phyloP scores from a whole-genome alignment of 1,140 invertebrate genomes.

The Stratiolaelaps scimitus region DNA sequence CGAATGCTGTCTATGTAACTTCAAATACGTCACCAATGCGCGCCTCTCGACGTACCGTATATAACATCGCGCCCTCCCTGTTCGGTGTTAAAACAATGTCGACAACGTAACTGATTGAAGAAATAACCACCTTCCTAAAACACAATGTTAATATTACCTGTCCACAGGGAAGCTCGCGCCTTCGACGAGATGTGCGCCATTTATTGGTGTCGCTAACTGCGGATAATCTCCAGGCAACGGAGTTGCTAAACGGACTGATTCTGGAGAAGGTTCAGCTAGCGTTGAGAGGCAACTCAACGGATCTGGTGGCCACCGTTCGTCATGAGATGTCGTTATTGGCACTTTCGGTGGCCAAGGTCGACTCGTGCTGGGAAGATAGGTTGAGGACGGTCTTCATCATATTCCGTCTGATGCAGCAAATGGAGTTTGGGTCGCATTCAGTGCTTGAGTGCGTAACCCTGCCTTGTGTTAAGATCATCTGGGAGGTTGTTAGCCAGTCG shows the following conservation, averaged over 20 bases:
- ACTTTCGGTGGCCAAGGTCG: slow-evolving; percentile 73
- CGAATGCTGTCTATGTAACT: too few relatives aligned
- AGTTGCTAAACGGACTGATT: slow-evolving; percentile 66
- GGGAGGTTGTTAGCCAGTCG: slow-evolving; percentile 55
- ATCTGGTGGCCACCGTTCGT: slow-evolving; percentile 60
- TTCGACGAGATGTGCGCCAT: slow-evolving; percentile 71
- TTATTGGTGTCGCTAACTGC: slow-evolving; percentile 76
- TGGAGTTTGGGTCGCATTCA: slow-evolving; percentile 51
- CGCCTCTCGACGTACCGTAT: too few relatives aligned
- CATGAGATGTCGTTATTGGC: slow-evolving; percentile 79
- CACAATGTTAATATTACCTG: too few relatives aligned
- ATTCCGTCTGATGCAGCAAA: slow-evolving; percentile 1
- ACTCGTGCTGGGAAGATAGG: slow-evolving; percentile 87
- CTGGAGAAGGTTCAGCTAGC: slow-evolving; percentile 57
- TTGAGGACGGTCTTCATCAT: slow-evolving; percentile 47
- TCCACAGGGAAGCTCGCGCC: slow-evolving; percentile 44
- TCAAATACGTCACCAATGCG: too few relatives aligned
- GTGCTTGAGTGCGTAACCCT: slow-evolving; percentile 63
- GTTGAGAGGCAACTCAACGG: slow-evolving; percentile 49
- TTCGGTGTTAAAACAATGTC: too few relatives aligned
- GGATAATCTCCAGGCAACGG: slow-evolving; percentile 73
- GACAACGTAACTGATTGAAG: too few relatives aligned
- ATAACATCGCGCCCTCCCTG: too few relatives aligned
- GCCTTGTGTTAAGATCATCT: slow-evolving; percentile 68
- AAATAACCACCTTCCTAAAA: too few relatives aligned